A percentile compares a stretch with the other conserved stretches of the same genome.
phyloP scores from a whole-genome alignment of 30 jellyfish, hydroid and myxozoan species.

The Mastigias papua region DNA sequence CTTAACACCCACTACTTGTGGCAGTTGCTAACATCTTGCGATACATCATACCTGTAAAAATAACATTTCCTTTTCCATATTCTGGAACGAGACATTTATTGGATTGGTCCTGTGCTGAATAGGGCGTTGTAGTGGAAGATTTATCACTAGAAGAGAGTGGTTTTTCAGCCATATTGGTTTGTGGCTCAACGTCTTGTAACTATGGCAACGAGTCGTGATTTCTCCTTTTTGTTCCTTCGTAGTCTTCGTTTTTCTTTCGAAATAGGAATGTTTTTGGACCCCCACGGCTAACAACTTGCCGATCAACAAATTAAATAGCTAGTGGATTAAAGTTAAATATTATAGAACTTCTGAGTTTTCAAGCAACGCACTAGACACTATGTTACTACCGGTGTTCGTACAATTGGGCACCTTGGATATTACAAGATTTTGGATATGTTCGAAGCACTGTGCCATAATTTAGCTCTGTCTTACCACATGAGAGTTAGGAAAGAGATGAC shows the following conservation, averaged over 20 bases:
- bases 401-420: no score
- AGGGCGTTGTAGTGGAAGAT: not conserved
- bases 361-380: no score
- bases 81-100: not conserved
- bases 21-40: not conserved
- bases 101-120: not conserved
- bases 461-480: no score
- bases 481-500: no score
- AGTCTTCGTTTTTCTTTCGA: not conserved
- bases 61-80: conserved; percentile 16
- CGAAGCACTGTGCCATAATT: no score
- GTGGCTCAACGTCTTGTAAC: conserved; percentile 3
- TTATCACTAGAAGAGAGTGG: not conserved
- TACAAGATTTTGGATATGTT: no score
- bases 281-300: no score
- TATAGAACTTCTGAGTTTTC: no score
- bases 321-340: no score
- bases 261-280: not conserved
- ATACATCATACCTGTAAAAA: conserved; percentile 7
- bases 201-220: conserved; percentile 12
- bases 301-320: no score
- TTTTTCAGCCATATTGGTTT: conserved; percentile 11
- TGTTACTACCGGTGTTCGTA: no score
- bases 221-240: not conserved
- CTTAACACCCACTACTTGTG: not conserved